Conservation (phyloP, 2,113 vertebrate species). For the Leptobrachium ailaonicum region DNA sequence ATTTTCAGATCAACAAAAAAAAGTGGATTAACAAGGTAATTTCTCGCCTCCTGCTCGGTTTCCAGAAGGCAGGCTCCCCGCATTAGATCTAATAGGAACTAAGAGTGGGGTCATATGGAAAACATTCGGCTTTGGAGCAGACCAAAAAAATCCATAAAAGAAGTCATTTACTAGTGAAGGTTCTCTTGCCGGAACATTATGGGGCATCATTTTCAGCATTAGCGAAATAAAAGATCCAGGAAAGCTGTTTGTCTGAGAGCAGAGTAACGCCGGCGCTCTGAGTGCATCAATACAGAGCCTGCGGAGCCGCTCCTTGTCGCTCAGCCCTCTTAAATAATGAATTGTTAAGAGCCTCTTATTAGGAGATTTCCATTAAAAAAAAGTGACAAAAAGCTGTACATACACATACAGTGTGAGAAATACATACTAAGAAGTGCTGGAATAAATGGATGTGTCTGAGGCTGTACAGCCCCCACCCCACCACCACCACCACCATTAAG, state of each 20-base stretch:
- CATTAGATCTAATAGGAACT: conserved; percentile 60
- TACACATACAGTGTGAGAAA: conserved; percentile 29
- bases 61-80: conserved; percentile 50
- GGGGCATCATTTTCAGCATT: conserved; percentile 62
- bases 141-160: conserved; percentile 55
- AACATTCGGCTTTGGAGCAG: conserved; percentile 58
- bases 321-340: conserved; percentile 64
- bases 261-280: conserved; percentile 55
- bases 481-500: neutral
- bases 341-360: conserved; percentile 63
- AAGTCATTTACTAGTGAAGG: conserved; percentile 58
- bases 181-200: conserved; percentile 54
- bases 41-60: conserved; percentile 41
- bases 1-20: conserved; percentile 50
- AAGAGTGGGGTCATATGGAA: conserved; percentile 48
- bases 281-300: conserved; percentile 61
- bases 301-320: conserved; percentile 61
- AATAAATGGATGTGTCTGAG: conserved; percentile 40
- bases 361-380: conserved; percentile 65
- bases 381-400: conserved; percentile 59
- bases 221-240: conserved; percentile 52
- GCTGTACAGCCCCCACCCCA: conserved; percentile 3
- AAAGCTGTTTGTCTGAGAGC: conserved; percentile 58
- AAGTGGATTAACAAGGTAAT: conserved; percentile 49
- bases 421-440: conserved; percentile 19